Evolutionary conservation across 2,797 vertebrate species (phyloP), one percentile per base, ranked within the genome.

Genomic region (Monodelphis domestica): DNA sequence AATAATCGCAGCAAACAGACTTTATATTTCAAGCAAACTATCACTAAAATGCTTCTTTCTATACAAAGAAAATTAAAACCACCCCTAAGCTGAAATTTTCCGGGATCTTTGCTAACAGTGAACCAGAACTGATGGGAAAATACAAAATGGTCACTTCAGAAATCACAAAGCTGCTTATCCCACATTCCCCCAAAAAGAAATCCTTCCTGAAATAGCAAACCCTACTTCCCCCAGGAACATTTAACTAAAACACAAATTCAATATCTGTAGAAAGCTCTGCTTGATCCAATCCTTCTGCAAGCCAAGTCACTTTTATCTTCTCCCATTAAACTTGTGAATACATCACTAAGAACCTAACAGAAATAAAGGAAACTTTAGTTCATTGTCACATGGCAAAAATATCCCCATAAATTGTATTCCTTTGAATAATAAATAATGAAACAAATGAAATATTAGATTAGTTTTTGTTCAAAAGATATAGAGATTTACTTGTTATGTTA

Each of bases 1-100:
- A 95, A 95, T 96, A 94, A 96, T 90, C 94, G 89, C 56, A 93
- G 70, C 94, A 93, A 94, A 90, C n/a, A 90, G 52, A 90, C 87
- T 89, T 95, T 96, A 88, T 93, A 26, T 91, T 96, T 93, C 92
- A 96, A 90, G 59, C 63, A 29, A 89, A 38, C 9, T 91, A 52
- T 95, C 93, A 38, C 14, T 54, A 56, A 95, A 95, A 88, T 33
- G 51, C 89, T 94, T 93, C 89, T 88, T 94, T 95, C 29, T 88
- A 84, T 92, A 91, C 54, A 95, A 93, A 90, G 6, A 91, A n/a
- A 95, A 93, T 38, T 50, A 59, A 94, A 92, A 51, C 4, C 38
- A 15, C 14, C 92, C 70, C 94, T 92, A 91, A 45, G 21, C 38
- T 51, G 87, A 90, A 95, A 95, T 45, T 84, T 50, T 7, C 0